Percentiles rank a stretch among this genome's conserved stretches.
phyloP scores from a whole-genome alignment of 92 coral and sea anemone species.

The Micromussa lordhowensis region DNA sequence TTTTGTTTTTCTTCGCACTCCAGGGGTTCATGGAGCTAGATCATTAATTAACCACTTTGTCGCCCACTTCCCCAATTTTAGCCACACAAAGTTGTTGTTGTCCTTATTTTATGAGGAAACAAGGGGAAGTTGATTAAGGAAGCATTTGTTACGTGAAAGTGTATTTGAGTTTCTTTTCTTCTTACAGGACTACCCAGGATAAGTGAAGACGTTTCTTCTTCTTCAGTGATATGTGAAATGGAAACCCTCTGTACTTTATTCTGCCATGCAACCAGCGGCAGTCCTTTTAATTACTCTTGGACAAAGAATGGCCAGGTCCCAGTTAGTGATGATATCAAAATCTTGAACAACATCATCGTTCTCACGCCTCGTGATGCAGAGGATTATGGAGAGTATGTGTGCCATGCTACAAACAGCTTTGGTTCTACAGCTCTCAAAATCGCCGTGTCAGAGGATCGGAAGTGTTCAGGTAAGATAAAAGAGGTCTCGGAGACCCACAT shows the following conservation, averaged over 20 bases:
- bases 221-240: neutral
- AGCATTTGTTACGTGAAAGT: too few relatives aligned
- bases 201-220: neutral
- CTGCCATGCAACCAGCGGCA: neutral
- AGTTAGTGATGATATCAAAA: neutral
- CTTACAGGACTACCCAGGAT: neutral
- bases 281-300: neutral
- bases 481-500: too few relatives aligned
- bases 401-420: slow-evolving; percentile 4
- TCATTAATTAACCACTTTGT: too few relatives aligned
- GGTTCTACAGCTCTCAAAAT: neutral
- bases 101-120: too few relatives aligned
- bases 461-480: neutral
- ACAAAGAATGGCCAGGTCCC: neutral
- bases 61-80: too few relatives aligned
- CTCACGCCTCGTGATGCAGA: neutral
- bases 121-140: too few relatives aligned
- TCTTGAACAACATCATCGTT: neutral
- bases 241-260: neutral
- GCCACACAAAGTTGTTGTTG: too few relatives aligned
- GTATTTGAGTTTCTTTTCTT: neutral
- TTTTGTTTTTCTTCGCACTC: too few relatives aligned
- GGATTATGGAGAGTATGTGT: neutral
- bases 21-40: too few relatives aligned
- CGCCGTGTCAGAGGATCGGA: neutral